These are phyloP conservation scores for Megastigmus dorsalis DNA, from an alignment of 2,888 invertebrate species.

Conservation along the genomic window DNA sequence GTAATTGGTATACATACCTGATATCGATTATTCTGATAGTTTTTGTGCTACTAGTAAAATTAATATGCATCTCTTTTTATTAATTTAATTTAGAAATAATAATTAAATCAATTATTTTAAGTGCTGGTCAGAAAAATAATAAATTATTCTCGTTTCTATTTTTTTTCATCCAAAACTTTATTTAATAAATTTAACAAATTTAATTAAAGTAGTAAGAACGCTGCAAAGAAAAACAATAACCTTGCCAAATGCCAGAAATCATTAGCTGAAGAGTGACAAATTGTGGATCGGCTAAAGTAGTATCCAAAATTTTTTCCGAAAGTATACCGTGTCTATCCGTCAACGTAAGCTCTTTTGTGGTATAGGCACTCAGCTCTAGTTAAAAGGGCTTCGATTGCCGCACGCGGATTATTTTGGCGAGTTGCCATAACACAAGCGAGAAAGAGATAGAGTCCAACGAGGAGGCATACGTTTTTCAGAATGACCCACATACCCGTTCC, in stretches of 20 bases:
- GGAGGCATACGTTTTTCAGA: slow-evolving; percentile 62
- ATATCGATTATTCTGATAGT: too few relatives aligned
- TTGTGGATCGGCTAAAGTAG: neutral
- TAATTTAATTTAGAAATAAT: too few relatives aligned
- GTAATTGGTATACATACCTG: too few relatives aligned
- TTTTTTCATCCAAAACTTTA: too few relatives aligned
- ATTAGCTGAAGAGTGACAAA: slow-evolving; percentile 7
- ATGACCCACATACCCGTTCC: slow-evolving; percentile 67
- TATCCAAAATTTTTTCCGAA: neutral
- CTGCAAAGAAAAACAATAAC: too few relatives aligned
- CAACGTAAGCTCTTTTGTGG: neutral
- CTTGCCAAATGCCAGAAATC: neutral
- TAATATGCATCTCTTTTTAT: too few relatives aligned
- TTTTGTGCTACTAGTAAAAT: too few relatives aligned
- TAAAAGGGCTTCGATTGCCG: slow-evolving; percentile 43
- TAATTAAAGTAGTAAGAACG: too few relatives aligned
- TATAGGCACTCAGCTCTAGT: neutral
- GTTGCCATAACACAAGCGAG: slow-evolving; percentile 61
- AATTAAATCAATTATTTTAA: too few relatives aligned
- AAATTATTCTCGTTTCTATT: too few relatives aligned
- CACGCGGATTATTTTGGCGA: slow-evolving; percentile 66
- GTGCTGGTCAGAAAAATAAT: too few relatives aligned
- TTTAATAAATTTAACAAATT: too few relatives aligned
- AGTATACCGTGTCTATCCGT: neutral
- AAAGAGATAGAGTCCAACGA: slow-evolving; percentile 19